Base-by-base conservation (phyloP, 2,113 vertebrate genomes). In the Nesoenas mayeri region DNA sequence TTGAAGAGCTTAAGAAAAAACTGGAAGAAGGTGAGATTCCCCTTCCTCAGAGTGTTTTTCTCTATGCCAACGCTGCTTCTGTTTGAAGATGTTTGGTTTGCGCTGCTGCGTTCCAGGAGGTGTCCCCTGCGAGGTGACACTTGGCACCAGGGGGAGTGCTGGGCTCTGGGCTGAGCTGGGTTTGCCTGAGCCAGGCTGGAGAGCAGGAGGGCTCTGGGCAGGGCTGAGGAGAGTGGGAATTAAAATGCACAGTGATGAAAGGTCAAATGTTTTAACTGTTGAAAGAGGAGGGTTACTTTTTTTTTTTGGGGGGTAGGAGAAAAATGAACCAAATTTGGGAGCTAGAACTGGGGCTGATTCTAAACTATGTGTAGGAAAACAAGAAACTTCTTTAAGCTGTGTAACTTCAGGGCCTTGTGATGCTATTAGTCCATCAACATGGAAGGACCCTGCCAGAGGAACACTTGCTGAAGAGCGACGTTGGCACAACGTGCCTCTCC, bases 1-100 rank as follows among this genome's bases (percentile, higher is more conserved):
- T 99, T 31, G 99, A 99, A 96, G 99, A 99, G 78, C 98, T 99
- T 24, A 99, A 99, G 97, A 99, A 99, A 93, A 99, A 99, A 82
- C 97, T 99, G 66, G 98, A 99, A 86, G 99, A 99, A 98, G 99
- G 99, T 99, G 98, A 97, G 60, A 5, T 38, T 79, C 25, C 38
- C 29, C 40, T 78, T 84, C 31, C 40, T 56, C 1, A 8, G 26
- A 4, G 14, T 64, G 36, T 21, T 62, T 34, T 17, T 69, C 7
- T 44, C 10, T 22, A 2, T 29, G 17, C 44, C 25, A 12, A 1
- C 8, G 14, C 38, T 71, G 6, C 0, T 51, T 67, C 50, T n/a
- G 17, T 32, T 61, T 64, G 48, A 53, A 38, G 70, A 5, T 48
- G 15, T 28, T 57, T 51, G 31, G 6, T 29, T 65, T 62, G 48